Conservation (phyloP, 2,113 vertebrate species). For the Varanus komodoensis region DNA sequence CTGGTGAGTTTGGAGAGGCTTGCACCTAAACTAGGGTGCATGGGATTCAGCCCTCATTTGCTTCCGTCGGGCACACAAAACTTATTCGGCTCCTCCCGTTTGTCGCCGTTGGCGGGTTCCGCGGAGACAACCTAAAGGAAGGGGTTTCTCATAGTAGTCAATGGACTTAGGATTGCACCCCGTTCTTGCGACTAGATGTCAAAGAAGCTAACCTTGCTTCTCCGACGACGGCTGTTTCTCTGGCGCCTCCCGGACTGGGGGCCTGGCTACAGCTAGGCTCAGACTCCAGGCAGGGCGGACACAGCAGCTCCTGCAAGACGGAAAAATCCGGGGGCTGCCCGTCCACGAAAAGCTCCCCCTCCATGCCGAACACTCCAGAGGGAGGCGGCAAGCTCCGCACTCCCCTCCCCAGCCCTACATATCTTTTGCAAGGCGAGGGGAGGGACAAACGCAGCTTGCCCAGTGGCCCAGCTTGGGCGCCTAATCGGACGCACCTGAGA, state of each 20-base stretch:
- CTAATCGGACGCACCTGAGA: constrained; percentile 19
- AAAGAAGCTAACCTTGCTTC: background rate
- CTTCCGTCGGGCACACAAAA: background rate
- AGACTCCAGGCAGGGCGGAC: constrained; percentile 51
- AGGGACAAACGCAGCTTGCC: background rate
- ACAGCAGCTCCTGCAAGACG: constrained; percentile 59
- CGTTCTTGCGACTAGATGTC: background rate
- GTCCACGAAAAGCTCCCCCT: constrained; percentile 46
- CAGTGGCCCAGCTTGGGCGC: background rate
- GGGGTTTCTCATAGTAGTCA: background rate
- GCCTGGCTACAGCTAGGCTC: background rate
- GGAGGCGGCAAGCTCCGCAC: too few species aligned
- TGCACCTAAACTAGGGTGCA: background rate
- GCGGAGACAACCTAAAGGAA: background rate
- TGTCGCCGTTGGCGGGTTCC: background rate
- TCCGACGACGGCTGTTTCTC: background rate
- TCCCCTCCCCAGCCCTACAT: background rate
- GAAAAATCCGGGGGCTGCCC: constrained; percentile 52
- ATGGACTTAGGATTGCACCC: background rate
- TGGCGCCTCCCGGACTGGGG: background rate
- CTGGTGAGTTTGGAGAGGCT: background rate
- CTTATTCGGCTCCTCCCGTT: background rate
- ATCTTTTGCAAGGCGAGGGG: background rate
- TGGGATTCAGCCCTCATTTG: background rate
- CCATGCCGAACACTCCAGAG: constrained; percentile 32